Evolutionary conservation across 2,797 vertebrate species (phyloP).

Genomic region (Cossypha dichroa): DNA sequence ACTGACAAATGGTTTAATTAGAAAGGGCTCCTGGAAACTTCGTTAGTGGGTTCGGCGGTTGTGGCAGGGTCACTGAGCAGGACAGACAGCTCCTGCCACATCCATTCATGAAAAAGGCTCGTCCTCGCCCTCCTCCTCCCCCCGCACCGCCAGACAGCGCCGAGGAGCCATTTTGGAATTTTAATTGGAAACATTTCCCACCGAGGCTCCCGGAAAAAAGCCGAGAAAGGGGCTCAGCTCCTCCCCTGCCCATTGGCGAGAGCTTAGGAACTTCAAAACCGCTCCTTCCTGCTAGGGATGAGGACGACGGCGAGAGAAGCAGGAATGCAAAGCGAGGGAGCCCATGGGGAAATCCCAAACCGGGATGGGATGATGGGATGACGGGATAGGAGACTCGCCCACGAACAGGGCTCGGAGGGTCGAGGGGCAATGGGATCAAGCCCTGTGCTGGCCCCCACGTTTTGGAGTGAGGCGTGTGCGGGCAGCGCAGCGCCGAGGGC

Average conservation of each 20-base stretch:
- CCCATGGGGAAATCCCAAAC: background rate
- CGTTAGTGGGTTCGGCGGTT: constrained; percentile 25
- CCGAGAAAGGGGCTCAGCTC: constrained; percentile 10
- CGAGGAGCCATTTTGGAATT: constrained; percentile 88
- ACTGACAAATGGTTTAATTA: constrained; percentile 58
- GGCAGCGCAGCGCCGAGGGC: background rate
- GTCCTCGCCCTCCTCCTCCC: constrained; percentile 41
- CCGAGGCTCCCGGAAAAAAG: constrained; percentile 6
- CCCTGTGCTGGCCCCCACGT: background rate
- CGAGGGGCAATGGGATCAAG: accelerated
- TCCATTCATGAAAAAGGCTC: constrained; percentile 85
- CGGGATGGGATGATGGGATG: background rate
- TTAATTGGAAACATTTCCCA: constrained; percentile 87
- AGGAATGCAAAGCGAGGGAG: background rate
- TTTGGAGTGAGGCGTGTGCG: background rate
- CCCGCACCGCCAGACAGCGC: constrained; percentile 76
- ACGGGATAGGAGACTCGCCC: background rate
- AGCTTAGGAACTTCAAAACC: background rate
- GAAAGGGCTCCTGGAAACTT: constrained; percentile 54
- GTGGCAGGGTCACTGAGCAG: constrained; percentile 32
- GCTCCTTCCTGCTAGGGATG: background rate
- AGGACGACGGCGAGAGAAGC: background rate
- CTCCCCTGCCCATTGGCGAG: background rate
- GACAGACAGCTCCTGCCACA: constrained; percentile 61
- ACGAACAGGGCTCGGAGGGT: background rate